These are phyloP conservation scores for Ennomos quercinarius DNA, from an alignment of 2,888 invertebrate species.

Conservation along the genomic window DNA sequence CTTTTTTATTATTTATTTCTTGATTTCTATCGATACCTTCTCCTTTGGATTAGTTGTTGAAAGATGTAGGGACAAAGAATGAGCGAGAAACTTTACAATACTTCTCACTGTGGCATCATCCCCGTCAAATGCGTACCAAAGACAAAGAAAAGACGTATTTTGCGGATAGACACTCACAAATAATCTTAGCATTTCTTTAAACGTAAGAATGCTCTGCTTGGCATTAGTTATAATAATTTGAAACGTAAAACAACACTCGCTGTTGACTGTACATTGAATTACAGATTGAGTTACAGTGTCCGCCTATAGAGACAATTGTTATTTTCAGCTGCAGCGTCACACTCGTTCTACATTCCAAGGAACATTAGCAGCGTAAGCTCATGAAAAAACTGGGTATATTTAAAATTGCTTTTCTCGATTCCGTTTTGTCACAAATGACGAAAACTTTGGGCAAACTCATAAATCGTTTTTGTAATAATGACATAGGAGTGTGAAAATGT, in stretches of 20 bases:
- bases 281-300: conserved; percentile 17
- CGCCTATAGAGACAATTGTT: conserved; percentile 40
- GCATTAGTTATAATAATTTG: too few species aligned
- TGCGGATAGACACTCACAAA: too few species aligned
- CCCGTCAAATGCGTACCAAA: too few species aligned
- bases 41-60: too few species aligned
- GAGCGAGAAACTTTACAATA: too few species aligned
- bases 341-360: conserved; percentile 54
- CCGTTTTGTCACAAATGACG: conserved; percentile 45
- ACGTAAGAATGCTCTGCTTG: too few species aligned
- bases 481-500: conserved; percentile 33
- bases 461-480: conserved; percentile 43
- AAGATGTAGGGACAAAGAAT: too few species aligned
- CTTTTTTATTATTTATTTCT: too few species aligned
- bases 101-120: too few species aligned
- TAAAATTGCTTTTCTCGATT: conserved; percentile 54
- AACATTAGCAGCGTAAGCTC: conserved; percentile 52
- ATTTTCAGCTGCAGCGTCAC: conserved; percentile 35
- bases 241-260: conserved; percentile 5
- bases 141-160: neutral
- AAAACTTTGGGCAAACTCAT: conserved; percentile 29
- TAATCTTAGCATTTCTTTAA: too few species aligned
- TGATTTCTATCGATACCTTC: too few species aligned
- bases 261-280: conserved; percentile 13
- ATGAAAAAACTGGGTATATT: conserved; percentile 45